Conservation (phyloP, 2,113 vertebrate genomes). For the Junco hyemalis region DNA sequence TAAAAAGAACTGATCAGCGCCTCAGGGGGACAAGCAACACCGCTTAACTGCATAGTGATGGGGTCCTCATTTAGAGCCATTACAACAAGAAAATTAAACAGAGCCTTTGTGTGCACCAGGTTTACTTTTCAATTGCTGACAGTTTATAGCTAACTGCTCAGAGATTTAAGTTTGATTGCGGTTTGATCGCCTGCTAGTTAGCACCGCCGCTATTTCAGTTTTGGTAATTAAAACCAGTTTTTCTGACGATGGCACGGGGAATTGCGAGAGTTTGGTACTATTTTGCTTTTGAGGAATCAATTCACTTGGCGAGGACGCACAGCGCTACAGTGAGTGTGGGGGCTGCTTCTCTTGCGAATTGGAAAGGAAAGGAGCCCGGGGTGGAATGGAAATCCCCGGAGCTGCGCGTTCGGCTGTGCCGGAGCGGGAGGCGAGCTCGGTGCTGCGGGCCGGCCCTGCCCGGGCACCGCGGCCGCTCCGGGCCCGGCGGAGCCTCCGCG, state of each 20-base stretch:
- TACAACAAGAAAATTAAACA: conserved; percentile 76
- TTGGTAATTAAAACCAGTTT: conserved; percentile 55
- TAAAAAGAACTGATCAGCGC: conserved; percentile 75
- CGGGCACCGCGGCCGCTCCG: not conserved
- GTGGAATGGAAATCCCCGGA: not conserved
- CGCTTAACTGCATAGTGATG: conserved; percentile 73
- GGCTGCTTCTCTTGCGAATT: not conserved
- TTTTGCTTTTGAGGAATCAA: conserved; percentile 51
- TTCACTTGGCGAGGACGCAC: conserved; percentile 7
- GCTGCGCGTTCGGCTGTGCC: not conserved
- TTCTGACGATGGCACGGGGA: not conserved
- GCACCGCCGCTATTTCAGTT: conserved; percentile 47
- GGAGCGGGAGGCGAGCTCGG: not conserved
- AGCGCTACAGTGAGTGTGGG: conserved; percentile 11
- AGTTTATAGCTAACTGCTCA: conserved; percentile 73
- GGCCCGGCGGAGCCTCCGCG: not conserved
- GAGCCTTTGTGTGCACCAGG: conserved; percentile 72
- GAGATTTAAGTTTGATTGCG: conserved; percentile 73
- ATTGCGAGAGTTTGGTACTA: conserved; percentile 22
- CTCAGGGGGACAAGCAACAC: conserved; percentile 71
- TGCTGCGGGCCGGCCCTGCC: not conserved
- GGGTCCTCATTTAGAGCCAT: conserved; percentile 78
- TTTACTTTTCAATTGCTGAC: conserved; percentile 78
- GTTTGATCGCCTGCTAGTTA: conserved; percentile 67
- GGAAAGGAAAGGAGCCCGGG: not conserved